These are phyloP conservation scores for Napeogenes sylphis DNA, from an alignment of 2,888 invertebrate genomes.

Conservation along the genomic window DNA sequence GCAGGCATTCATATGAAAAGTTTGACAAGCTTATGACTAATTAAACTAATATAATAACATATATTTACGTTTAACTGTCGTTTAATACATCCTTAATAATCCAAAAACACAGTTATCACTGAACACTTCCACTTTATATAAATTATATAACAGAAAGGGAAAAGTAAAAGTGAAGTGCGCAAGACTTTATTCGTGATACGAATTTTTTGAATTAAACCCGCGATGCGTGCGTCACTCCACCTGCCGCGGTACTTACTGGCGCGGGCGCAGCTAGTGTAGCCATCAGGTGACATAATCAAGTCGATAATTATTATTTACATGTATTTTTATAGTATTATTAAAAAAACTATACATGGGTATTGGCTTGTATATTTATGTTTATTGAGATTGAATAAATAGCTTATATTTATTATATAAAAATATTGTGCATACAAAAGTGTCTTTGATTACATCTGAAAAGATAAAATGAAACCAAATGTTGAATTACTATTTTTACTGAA, in stretches of 20 bases:
- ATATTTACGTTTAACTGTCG: conserved; percentile 9
- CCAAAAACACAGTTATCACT: background rate
- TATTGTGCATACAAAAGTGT: too few species aligned
- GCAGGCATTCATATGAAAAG: too few species aligned
- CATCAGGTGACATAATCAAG: conserved; percentile 9
- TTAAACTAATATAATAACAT: background rate
- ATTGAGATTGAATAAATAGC: too few species aligned
- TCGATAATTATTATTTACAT: conserved; percentile 18
- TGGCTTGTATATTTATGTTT: background rate
- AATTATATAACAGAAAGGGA: conserved; percentile 34
- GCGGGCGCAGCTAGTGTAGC: conserved; percentile 42
- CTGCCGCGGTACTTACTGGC: conserved; percentile 58
- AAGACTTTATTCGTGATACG: conserved; percentile 30
- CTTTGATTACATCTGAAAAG: too few species aligned
- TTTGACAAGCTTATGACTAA: too few species aligned
- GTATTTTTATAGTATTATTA: background rate
- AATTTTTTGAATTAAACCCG: conserved; percentile 30
- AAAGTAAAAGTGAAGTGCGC: conserved; percentile 43
- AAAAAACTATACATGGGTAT: background rate
- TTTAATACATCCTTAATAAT: conserved; percentile 10
- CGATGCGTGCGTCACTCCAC: conserved; percentile 53
- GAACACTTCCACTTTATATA: conserved; percentile 14
- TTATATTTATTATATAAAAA: too few species aligned
- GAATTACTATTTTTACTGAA: too few species aligned
- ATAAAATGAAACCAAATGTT: too few species aligned